These are phyloP conservation scores for Odontamblyopus lacepedii DNA, from an alignment of 2,797 vertebrate genomes.

Conservation along the genomic window DNA sequence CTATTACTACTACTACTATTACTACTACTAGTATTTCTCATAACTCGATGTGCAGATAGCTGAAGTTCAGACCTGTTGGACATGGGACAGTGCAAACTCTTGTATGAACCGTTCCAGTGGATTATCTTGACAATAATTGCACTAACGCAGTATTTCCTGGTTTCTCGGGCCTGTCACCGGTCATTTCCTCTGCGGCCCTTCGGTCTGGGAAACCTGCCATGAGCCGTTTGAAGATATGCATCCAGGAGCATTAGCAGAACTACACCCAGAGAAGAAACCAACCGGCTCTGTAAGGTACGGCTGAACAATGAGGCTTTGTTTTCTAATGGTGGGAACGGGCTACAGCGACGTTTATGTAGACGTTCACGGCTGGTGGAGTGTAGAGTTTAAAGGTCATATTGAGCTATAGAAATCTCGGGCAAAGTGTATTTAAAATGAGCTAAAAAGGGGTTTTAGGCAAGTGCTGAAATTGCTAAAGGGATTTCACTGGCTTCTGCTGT, in stretches of 20 bases:
- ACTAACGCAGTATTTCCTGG: conserved; percentile 41
- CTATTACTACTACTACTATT: too few relatives aligned
- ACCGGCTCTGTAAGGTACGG: conserved; percentile 7
- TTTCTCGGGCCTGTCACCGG: conserved; percentile 35
- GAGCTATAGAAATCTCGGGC: neutral
- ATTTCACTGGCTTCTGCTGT: neutral
- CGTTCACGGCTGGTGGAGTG: neutral
- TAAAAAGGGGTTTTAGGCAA: neutral
- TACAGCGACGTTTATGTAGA: neutral
- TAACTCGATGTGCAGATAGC: neutral
- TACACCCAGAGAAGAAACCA: neutral
- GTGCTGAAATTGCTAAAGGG: neutral
- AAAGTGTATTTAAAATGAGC: neutral
- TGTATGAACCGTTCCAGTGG: conserved; percentile 8
- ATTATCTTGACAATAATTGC: conserved; percentile 35
- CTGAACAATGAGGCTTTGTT: neutral
- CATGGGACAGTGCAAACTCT: neutral
- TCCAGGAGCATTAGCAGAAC: neutral
- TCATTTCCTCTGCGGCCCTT: conserved; percentile 40
- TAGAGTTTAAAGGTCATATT: neutral
- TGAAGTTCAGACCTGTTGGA: neutral
- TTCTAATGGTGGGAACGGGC: neutral
- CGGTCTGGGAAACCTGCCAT: conserved; percentile 15
- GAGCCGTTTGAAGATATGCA: conserved; percentile 28
- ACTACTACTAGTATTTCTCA: neutral